A percentile compares a stretch with the other conserved stretches of the same genome.
Evolutionary conservation across 2,888 invertebrate species (phyloP).

Genomic region (Acronicta alni): DNA sequence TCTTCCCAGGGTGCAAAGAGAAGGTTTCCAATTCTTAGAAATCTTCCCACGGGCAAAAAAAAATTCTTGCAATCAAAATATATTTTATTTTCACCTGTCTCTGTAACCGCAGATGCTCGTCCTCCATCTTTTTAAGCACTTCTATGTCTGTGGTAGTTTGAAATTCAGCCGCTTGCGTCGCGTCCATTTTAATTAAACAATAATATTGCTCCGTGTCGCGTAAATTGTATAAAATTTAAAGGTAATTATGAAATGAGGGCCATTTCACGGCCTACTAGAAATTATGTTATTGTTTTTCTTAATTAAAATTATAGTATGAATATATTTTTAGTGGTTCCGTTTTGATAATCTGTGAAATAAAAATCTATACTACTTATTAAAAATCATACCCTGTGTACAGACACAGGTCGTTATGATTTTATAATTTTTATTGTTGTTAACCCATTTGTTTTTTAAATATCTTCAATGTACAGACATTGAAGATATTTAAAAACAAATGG

Average conservation of each 20-base stretch:
- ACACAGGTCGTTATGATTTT: too few species aligned
- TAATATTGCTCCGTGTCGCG: constrained; percentile 23
- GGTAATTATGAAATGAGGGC: constrained; percentile 20
- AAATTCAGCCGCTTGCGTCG: constrained; percentile 32
- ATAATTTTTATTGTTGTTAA: too few species aligned
- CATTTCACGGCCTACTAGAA: constrained; percentile 46
- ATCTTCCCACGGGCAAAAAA: too few species aligned
- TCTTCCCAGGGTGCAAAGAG: too few species aligned
- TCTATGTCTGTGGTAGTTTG: constrained; percentile 68
- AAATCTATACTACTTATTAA: too few species aligned
- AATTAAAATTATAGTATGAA: constrained; percentile 7
- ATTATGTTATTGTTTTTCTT: constrained; percentile 2
- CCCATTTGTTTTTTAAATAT: too few species aligned
- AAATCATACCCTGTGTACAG: too few species aligned
- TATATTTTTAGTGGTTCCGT: neutral
- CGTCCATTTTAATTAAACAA: constrained; percentile 57
- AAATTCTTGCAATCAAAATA: too few species aligned
- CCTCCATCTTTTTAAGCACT: constrained; percentile 78
- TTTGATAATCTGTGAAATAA: neutral
- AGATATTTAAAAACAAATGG: too few species aligned
- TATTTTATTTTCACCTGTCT: constrained; percentile 73
- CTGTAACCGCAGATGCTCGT: constrained; percentile 79
- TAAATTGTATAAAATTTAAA: constrained; percentile 48
- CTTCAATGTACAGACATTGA: too few species aligned
- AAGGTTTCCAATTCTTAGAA: too few species aligned